phyloP scores from a whole-genome alignment of 2,113 vertebrate genomes.

The Chrysochloris asiatica region DNA sequence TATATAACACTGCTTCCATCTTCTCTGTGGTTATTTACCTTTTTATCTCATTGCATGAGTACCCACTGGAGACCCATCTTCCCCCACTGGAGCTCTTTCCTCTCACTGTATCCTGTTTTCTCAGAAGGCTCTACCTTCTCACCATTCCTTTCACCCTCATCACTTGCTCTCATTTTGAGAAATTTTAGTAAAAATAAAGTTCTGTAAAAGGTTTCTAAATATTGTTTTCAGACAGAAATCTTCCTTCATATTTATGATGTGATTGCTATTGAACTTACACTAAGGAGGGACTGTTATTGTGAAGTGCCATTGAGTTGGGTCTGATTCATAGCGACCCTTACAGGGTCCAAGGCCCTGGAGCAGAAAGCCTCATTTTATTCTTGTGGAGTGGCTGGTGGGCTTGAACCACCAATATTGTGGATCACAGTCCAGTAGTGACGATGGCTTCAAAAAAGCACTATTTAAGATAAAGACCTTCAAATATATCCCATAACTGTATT shows the following conservation, averaged over 20 bases:
- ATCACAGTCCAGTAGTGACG: too few relatives aligned
- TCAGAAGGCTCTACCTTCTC: not conserved
- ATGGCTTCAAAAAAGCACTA: not conserved
- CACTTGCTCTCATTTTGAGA: not conserved
- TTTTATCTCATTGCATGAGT: not conserved
- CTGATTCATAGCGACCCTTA: too few relatives aligned
- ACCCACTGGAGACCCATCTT: not conserved
- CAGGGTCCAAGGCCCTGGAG: too few relatives aligned
- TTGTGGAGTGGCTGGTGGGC: too few relatives aligned
- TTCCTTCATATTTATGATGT: not conserved
- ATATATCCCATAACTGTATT: too few relatives aligned
- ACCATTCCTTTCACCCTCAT: not conserved
- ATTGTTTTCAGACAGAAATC: not conserved
- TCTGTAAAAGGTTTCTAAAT: constrained; percentile 15
- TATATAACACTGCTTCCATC: not conserved
- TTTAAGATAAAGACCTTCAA: not conserved
- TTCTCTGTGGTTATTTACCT: not conserved
- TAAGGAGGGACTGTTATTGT: not conserved
- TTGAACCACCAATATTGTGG: too few relatives aligned
- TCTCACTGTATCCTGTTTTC: not conserved
- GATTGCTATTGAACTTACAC: not conserved
- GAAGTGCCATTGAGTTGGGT: too few relatives aligned
- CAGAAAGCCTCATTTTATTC: too few relatives aligned
- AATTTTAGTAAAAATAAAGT: not conserved
- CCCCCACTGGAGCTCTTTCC: not conserved